Conservation (phyloP, 37 sponge, comb jelly and placozoan species). For the Hexactinellida sp. region DNA sequence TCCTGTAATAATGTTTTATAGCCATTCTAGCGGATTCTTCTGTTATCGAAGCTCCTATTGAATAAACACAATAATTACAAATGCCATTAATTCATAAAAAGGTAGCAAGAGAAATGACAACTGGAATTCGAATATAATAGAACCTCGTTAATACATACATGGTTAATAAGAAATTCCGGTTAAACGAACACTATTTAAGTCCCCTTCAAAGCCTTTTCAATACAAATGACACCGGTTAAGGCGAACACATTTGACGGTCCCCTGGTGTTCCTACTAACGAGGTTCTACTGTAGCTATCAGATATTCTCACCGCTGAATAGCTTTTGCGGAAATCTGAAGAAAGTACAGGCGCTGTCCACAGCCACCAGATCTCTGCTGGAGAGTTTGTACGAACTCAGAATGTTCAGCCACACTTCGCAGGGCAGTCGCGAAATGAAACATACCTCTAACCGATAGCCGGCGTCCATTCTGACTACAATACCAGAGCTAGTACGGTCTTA, state of each 20-base stretch:
- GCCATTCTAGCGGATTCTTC: constrained; percentile 50
- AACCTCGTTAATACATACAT: no score
- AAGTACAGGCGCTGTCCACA: constrained; percentile 32
- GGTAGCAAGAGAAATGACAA: background rate
- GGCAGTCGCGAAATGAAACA: constrained; percentile 20
- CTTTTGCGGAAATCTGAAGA: constrained; percentile 22
- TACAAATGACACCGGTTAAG: no score
- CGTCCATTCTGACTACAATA: no score
- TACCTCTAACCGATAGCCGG: background rate
- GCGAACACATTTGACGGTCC: no score
- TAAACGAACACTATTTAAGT: no score
- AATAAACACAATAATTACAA: background rate
- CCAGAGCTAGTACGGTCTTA: no score
- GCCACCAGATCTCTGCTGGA: constrained; percentile 27
- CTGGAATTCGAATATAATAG: no score
- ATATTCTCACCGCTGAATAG: background rate
- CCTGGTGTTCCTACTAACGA: no score
- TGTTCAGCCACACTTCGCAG: constrained; percentile 37
- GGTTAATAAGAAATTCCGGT: no score
- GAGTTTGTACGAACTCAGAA: constrained; percentile 28
- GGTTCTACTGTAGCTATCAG: background rate
- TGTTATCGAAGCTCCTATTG: constrained; percentile 26
- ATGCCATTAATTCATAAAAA: no score
- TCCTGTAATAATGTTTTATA: constrained; percentile 18
- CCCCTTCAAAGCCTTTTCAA: no score